Base-by-base conservation (phyloP, 2,888 invertebrate species). In the Ryuthela nishihirai region DNA sequence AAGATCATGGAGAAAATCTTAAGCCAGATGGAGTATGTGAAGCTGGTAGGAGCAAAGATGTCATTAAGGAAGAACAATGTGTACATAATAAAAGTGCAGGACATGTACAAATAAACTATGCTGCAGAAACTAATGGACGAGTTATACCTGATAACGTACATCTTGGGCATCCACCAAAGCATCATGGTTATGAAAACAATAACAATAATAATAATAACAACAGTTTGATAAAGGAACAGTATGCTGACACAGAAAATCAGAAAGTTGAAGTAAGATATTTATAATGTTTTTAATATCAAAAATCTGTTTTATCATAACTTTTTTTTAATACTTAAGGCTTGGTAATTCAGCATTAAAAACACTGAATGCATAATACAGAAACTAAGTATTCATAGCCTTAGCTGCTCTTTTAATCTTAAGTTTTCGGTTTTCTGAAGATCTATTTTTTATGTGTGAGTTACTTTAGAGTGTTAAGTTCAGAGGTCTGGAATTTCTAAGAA, bases 1-100 rank as follows among this genome's bases (percentile, higher is more conserved):
- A 67, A 38, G 65, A 67, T 59, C 62, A 67, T 24, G 65, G 63
- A 15, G 66, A 39, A 20, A 17, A 39, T 18, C n/a, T 39, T 17
- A 39, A 39, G 18, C 18, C 39, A 17, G 39, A 39, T 2, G n/a
- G 4, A n/a, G 15, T 65, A 18, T 54, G 39, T 40, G 25, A 40
- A 12, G 12, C 20, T 25, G 25, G 26, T 5, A 42, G n/a, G n/a
- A 42, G 26, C 25, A 42, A 42, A 26, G 39, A 39, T 5, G 18
- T 3, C 18, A n/a, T 23, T 5, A 25, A 25, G 12, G 25, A 42
- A 25, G 39, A 39, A 6, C 6, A 18, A 20, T 12, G 21, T n/a
- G 7, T 17, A 1, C 24, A 17, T 42, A 42, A 42, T 25, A 42
- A 42, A 26, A 26, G 15, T 25, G 25, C n/a, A 7, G 15, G 5